Percentiles rank a stretch among this genome's conserved stretches.
These are phyloP conservation scores for Leptopilina clavipes DNA, from an alignment of 1,140 invertebrate species.

Conservation along the genomic window DNA sequence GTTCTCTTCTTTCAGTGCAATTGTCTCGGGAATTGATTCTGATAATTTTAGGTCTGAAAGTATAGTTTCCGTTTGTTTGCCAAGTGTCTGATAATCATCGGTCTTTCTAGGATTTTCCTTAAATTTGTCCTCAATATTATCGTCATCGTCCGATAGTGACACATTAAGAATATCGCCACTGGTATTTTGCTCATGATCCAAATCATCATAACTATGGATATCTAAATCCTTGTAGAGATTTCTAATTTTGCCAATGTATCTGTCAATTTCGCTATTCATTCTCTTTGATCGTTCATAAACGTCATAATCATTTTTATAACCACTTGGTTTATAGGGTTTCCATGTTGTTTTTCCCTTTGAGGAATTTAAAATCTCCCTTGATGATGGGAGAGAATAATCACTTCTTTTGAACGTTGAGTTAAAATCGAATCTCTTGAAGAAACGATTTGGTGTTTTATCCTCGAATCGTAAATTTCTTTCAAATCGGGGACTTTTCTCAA, in stretches of 20 bases:
- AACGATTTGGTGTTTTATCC: not conserved
- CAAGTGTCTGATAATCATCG: conserved; percentile 44
- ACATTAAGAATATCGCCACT: conserved; percentile 66
- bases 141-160: conserved; percentile 60
- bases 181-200: conserved; percentile 65
- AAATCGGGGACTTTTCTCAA: not conserved
- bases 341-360: not conserved
- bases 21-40: conserved; percentile 44
- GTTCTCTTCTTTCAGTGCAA: no score
- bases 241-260: conserved; percentile 64
- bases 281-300: conserved; percentile 6
- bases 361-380: not conserved
- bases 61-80: not conserved
- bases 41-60: no score
- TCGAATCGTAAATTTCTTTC: not conserved
- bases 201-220: conserved; percentile 55
- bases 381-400: conserved; percentile 1
- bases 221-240: conserved; percentile 56
- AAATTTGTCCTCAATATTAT: conserved; percentile 42
- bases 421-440: conserved; percentile 5
- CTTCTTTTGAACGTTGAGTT: conserved; percentile 1
- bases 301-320: conserved; percentile 4
- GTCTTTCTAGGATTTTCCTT: conserved; percentile 34
- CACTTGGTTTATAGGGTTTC: not conserved
- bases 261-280: conserved; percentile 62